These are phyloP conservation scores for Augochlorella aurata DNA, from an alignment of 2,888 invertebrate species.

Conservation along the genomic window DNA sequence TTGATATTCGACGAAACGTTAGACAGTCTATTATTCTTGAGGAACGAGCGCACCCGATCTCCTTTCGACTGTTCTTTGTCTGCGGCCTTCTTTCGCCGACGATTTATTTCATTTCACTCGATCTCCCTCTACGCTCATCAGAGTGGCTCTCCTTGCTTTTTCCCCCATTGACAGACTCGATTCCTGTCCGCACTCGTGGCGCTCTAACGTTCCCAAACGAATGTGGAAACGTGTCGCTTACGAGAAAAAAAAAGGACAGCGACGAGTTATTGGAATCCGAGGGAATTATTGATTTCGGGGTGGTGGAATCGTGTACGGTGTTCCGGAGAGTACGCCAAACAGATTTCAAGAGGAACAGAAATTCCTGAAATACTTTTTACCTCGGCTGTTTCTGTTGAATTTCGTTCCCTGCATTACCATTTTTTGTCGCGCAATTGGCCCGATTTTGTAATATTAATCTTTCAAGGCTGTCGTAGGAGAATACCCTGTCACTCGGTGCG, in stretches of 20 bases:
- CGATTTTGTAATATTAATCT: neutral
- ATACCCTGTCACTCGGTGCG: no score
- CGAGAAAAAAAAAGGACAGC: neutral
- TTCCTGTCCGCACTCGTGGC: constrained; percentile 12
- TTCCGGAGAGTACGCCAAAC: neutral
- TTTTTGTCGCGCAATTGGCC: neutral
- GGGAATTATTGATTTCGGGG: constrained; percentile 30
- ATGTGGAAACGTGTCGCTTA: constrained; percentile 21
- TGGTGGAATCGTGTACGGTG: constrained; percentile 9
- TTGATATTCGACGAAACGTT: constrained; percentile 10
- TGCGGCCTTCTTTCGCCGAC: constrained; percentile 30
- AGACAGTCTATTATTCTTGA: constrained; percentile 12
- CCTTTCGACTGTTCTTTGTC: constrained; percentile 19
- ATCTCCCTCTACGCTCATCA: neutral
- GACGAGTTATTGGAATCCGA: constrained; percentile 28
- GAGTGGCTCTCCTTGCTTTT: neutral
- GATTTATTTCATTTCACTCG: constrained; percentile 31
- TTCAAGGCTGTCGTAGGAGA: no score
- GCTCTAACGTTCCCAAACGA: constrained; percentile 24
- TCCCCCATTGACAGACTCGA: neutral
- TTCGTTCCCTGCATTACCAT: neutral
- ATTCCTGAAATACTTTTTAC: constrained; percentile 10
- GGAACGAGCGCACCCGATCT: constrained; percentile 1
- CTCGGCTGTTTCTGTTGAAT: constrained; percentile 2
- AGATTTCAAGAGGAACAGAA: constrained; percentile 1